Conservation (phyloP, 2,888 invertebrate genomes). For the Laothoe populi region DNA sequence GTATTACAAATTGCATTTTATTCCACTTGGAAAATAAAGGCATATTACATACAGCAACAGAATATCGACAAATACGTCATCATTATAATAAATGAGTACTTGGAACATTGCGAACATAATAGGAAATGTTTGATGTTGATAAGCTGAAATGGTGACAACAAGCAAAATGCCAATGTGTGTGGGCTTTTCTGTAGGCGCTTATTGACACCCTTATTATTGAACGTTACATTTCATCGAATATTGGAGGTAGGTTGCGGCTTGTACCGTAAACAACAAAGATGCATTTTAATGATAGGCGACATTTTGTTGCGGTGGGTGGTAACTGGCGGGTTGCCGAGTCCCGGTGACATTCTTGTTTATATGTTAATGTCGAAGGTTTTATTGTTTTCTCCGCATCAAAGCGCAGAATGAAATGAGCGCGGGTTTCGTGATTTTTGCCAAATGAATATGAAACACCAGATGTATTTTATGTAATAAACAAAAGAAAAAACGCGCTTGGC, state of each 20-base stretch:
- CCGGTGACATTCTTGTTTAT: slow-evolving; percentile 33
- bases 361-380: slow-evolving; percentile 58
- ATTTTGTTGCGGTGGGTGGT: slow-evolving; percentile 5
- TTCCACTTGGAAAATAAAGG: background rate
- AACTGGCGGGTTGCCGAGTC: background rate
- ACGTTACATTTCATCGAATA: background rate
- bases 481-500: slow-evolving; percentile 5
- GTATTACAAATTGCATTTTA: background rate
- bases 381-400: slow-evolving; percentile 50
- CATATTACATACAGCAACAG: background rate
- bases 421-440: slow-evolving; percentile 33
- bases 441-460: slow-evolving; percentile 22
- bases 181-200: background rate
- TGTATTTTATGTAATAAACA: slow-evolving; percentile 12
- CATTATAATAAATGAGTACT: slow-evolving; percentile 2
- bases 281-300: background rate
- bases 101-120: slow-evolving; percentile 15
- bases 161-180: slow-evolving; percentile 8
- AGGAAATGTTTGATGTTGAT: slow-evolving; percentile 10
- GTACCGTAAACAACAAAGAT: background rate
- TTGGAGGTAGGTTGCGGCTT: background rate
- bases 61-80: slow-evolving; percentile 5
- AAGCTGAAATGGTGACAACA: slow-evolving; percentile 8
- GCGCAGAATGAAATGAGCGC: slow-evolving; percentile 42
- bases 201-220: background rate